Conservation (phyloP, 2,113 vertebrate species). For the Lepus americanus region DNA sequence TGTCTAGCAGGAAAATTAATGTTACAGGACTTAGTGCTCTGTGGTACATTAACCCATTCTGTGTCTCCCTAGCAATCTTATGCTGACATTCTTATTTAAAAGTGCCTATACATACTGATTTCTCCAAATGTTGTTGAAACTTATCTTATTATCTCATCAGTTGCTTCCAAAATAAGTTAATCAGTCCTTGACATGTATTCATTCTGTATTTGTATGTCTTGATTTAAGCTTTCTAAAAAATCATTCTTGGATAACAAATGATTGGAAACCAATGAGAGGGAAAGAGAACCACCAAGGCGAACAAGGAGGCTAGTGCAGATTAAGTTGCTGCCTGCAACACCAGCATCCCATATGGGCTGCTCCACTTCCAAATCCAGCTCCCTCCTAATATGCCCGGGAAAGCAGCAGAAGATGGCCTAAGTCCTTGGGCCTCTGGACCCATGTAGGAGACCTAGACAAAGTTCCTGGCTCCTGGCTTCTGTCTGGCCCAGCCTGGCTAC, state of each 20-base stretch:
- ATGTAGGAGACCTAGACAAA: no score
- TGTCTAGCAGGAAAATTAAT: conserved; percentile 45
- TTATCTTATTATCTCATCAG: neutral
- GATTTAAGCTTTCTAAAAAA: conserved; percentile 45
- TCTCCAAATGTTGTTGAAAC: conserved; percentile 60
- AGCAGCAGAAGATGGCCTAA: no score
- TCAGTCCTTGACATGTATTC: conserved; percentile 30
- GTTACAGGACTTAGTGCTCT: neutral
- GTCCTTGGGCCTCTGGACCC: no score
- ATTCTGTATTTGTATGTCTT: neutral
- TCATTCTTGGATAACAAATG: neutral
- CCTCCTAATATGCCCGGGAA: no score
- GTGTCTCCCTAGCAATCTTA: conserved; percentile 40
- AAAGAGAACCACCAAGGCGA: neutral
- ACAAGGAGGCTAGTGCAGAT: neutral
- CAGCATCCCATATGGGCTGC: no score
- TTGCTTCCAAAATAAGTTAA: conserved; percentile 5
- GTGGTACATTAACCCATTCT: neutral
- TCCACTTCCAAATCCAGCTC: no score
- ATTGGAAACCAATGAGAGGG: neutral
- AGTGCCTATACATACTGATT: conserved; percentile 29
- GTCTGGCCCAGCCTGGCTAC: no score
- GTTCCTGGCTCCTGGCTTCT: no score
- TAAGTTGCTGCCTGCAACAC: no score
- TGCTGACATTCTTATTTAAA: neutral